Conservation (phyloP, 2,888 invertebrate species). For the Chrysomela aeneicollis region DNA sequence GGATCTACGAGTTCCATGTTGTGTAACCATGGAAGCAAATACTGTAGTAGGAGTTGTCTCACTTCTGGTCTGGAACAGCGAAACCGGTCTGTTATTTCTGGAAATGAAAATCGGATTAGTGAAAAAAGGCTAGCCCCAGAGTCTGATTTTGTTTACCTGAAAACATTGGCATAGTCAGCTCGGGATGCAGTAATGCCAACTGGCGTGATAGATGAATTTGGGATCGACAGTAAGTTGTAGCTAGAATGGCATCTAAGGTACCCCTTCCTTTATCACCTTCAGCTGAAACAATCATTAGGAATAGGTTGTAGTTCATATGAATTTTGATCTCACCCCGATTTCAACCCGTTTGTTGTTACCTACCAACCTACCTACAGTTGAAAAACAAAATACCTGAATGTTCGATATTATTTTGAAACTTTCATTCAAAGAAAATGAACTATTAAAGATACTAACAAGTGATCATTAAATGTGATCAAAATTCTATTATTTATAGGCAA, state of each 20-base stretch:
- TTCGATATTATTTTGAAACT: too few species aligned
- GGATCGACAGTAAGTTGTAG: slow-evolving; percentile 89
- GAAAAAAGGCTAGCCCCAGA: neutral
- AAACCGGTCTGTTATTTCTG: slow-evolving; percentile 96
- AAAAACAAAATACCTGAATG: too few species aligned
- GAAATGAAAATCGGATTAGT: slow-evolving; percentile 44
- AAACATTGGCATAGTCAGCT: slow-evolving; percentile 99
- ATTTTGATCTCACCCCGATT: too few species aligned
- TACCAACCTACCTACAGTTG: too few species aligned
- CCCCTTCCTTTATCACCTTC: slow-evolving; percentile 71
- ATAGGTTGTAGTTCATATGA: too few species aligned
- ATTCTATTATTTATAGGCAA: too few species aligned
- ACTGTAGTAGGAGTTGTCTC: slow-evolving; percentile 88
- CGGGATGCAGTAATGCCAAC: slow-evolving; percentile 92
- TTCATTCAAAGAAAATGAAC: too few species aligned
- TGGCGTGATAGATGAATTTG: slow-evolving; percentile 93
- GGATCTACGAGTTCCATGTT: slow-evolving; percentile 99
- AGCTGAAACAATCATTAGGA: slow-evolving; percentile 60
- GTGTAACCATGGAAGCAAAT: slow-evolving; percentile 95
- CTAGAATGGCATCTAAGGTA: slow-evolving; percentile 85
- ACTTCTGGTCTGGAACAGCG: slow-evolving; percentile 95
- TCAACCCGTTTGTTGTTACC: too few species aligned
- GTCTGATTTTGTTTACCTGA: slow-evolving; percentile 75
- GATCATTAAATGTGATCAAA: too few species aligned
- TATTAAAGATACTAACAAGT: too few species aligned